Evolutionary conservation across 2,797 vertebrate genomes (phyloP).

Genomic region (Sphenodon punctatus): DNA sequence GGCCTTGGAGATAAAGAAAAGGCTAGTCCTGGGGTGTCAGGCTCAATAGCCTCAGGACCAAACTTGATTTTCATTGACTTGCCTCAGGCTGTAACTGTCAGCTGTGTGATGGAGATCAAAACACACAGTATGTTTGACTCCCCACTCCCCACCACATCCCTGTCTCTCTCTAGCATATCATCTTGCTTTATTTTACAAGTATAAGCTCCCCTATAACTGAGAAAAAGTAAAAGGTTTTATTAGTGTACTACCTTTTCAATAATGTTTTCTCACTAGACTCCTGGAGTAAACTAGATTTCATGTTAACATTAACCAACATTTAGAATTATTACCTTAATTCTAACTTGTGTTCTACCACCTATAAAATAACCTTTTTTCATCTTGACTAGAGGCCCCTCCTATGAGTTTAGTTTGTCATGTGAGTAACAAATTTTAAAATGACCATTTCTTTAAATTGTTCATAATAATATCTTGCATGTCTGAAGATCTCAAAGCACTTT

Average conservation of each 20-base stretch:
- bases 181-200: background rate
- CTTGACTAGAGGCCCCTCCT: background rate
- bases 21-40: too few relatives aligned
- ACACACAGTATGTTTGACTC: too few relatives aligned
- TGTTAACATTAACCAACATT: background rate
- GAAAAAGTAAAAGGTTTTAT: background rate
- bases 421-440: too few relatives aligned
- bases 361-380: background rate
- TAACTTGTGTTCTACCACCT: background rate
- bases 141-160: too few relatives aligned
- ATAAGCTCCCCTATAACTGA: background rate
- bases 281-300: background rate
- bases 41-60: too few relatives aligned
- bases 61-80: too few relatives aligned
- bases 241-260: background rate
- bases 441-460: too few relatives aligned
- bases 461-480: background rate
- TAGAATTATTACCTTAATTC: background rate
- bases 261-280: background rate
- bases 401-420: too few relatives aligned
- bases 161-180: too few relatives aligned
- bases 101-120: too few relatives aligned
- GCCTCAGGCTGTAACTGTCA: too few relatives aligned
- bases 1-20: background rate
- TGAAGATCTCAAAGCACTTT: background rate